Evolutionary conservation across 2,797 vertebrate species (phyloP), one percentile per base, ranked within the genome.

Genomic region (Macroramphosus scolopax): DNA sequence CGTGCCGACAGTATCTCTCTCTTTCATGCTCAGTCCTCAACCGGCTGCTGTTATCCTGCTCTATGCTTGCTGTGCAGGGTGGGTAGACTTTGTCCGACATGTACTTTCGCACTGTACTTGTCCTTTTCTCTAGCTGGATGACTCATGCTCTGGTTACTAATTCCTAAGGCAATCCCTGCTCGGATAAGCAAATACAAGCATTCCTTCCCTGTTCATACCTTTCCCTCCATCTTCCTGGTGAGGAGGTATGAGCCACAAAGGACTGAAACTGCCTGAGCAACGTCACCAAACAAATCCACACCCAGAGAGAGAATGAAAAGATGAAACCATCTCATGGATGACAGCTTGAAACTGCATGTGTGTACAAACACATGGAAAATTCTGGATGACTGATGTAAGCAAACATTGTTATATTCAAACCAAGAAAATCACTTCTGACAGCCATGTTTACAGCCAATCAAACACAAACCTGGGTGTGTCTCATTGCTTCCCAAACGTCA

Each of bases 91-190:
- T 59, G 36, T 32, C 51, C 17, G 4, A 36, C 37, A 31, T 60
- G 58, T 53, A 64, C 52, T 57, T 58, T 77, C 34, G 50, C 59
- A 71, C 38, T 56, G 40, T 66, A 63, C 38, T 34, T 63, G 63
- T 50, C 34, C 31, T 46, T 44, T 61, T 47, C 46, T 51, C 16
- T 57, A 40, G 14, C 18, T 7, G 3, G 28, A 43, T 81, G 81
- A 81, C 67, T 84, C 75, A 82, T 47, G 28, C 6, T 2, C 48
- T 65, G 59, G 70, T 80, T 80, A 73, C 72, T 72, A 51, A 80
- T 82, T 69, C 40, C 62, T 42, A 13, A 64, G 54, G 48, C 55
- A 60, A 42, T 70, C 60, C 41, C 53, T 30, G 43, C 42, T 55
- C 42, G 31, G 41, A 79, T 60, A 66, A 3, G 38, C 48, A 77